These are phyloP conservation scores for Lagopus muta DNA, from an alignment of 2,113 vertebrate genomes.

Conservation along the genomic window DNA sequence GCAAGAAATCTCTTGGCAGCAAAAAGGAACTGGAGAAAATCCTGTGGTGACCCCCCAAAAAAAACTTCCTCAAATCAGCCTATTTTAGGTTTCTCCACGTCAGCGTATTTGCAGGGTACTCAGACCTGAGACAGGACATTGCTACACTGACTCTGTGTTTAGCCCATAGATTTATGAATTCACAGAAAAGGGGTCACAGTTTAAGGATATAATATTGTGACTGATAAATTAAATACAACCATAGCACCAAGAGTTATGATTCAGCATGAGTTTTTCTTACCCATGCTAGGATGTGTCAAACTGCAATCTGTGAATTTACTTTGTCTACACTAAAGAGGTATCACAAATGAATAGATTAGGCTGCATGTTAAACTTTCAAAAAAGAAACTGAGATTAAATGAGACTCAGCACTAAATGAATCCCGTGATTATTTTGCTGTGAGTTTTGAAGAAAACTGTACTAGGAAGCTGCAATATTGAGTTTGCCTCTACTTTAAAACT, in stretches of 20 bases:
- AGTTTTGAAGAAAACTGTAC: neutral
- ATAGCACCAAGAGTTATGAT: rapidly evolving
- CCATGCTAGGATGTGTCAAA: neutral
- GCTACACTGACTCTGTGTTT: neutral
- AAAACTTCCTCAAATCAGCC: neutral
- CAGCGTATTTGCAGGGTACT: neutral
- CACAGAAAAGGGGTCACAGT: neutral
- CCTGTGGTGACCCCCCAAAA: neutral
- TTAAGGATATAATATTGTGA: neutral
- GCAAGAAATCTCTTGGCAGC: neutral
- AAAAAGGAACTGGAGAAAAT: neutral
- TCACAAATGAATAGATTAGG: neutral
- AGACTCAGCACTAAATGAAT: neutral
- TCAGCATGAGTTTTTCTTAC: neutral
- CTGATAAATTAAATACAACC: neutral
- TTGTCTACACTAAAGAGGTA: neutral
- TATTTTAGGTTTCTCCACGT: neutral
- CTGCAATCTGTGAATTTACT: neutral
- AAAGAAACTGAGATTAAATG: neutral
- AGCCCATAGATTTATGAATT: neutral
- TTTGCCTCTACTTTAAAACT: neutral
- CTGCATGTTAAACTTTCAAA: neutral
- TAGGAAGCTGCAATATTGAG: neutral
- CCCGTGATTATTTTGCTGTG: neutral
- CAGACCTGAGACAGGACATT: neutral